A percentile compares a stretch with the other conserved stretches of the same genome.
Conservation (phyloP, 2,888 invertebrate genomes). For the Lithophane socia region DNA sequence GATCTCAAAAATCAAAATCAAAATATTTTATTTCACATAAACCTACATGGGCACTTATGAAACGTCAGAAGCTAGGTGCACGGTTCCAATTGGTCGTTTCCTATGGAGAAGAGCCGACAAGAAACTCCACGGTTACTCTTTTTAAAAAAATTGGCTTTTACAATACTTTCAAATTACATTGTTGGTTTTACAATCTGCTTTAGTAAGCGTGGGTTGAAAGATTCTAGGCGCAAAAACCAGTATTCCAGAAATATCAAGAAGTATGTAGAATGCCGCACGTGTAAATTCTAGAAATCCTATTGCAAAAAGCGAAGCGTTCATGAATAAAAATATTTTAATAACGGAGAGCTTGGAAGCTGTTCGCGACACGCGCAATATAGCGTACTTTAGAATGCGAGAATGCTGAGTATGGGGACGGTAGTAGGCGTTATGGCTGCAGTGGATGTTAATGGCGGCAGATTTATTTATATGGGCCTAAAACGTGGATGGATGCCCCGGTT, state of each 20-base stretch:
- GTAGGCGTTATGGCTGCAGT: conserved; percentile 46
- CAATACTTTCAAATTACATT: no score
- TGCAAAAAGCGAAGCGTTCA: conserved; percentile 24
- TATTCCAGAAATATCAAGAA: background rate
- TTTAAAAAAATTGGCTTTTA: no score
- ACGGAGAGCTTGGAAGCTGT: conserved; percentile 25
- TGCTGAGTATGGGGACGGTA: conserved; percentile 20
- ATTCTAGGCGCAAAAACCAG: background rate
- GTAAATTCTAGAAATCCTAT: conserved; percentile 25
- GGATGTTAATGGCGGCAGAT: conserved; percentile 43
- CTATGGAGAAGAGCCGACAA: no score
- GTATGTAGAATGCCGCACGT: background rate
- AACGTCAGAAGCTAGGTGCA: no score
- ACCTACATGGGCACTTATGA: no score
- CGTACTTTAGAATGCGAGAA: conserved; percentile 29
- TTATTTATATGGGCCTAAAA: conserved; percentile 49
- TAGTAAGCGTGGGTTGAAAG: background rate
- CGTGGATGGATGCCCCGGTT: conserved; percentile 10
- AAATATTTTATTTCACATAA: no score
- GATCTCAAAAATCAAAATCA: no score
- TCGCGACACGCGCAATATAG: conserved; percentile 23
- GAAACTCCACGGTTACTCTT: no score
- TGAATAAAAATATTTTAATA: conserved; percentile 40
- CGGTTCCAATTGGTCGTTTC: no score
- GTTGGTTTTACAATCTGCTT: background rate